Conservation (phyloP, 2,113 vertebrate genomes). For the Heterocephalus glaber region DNA sequence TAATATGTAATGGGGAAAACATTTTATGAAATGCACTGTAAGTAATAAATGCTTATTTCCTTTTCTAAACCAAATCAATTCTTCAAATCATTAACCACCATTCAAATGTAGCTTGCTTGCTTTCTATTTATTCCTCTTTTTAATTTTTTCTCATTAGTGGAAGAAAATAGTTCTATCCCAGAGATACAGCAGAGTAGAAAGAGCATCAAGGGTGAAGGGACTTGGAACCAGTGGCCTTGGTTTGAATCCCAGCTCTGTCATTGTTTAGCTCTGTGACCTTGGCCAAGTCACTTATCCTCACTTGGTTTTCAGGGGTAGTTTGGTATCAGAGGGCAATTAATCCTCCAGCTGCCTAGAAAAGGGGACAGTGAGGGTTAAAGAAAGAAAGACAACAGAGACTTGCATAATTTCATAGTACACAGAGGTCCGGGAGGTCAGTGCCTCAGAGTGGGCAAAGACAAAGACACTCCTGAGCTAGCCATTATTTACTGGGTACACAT, state of each 20-base stretch:
- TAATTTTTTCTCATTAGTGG: not conserved
- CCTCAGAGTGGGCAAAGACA: too few relatives aligned
- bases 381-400: too few relatives aligned
- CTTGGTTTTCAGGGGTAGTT: not conserved
- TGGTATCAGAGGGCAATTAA: not conserved
- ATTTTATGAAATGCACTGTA: slow-evolving; percentile 30
- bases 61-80: slow-evolving; percentile 64
- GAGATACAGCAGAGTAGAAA: not conserved
- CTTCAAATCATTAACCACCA: slow-evolving; percentile 53
- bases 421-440: too few relatives aligned
- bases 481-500: too few relatives aligned
- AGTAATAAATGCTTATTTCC: slow-evolving; percentile 62
- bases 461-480: too few relatives aligned
- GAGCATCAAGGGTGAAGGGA: not conserved
- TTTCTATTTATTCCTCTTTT: slow-evolving; percentile 48
- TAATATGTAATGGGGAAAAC: slow-evolving; percentile 49
- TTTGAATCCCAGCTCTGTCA: not conserved
- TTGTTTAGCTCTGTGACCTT: not conserved
- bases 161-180: not conserved
- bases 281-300: not conserved
- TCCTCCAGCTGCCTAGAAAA: too few relatives aligned
- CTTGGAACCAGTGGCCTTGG: not conserved
- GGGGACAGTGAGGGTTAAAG: too few relatives aligned
- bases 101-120: slow-evolving; percentile 35
- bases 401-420: too few relatives aligned